phyloP scores from a whole-genome alignment of 2,797 vertebrate species.

The Clarias pachynema region DNA sequence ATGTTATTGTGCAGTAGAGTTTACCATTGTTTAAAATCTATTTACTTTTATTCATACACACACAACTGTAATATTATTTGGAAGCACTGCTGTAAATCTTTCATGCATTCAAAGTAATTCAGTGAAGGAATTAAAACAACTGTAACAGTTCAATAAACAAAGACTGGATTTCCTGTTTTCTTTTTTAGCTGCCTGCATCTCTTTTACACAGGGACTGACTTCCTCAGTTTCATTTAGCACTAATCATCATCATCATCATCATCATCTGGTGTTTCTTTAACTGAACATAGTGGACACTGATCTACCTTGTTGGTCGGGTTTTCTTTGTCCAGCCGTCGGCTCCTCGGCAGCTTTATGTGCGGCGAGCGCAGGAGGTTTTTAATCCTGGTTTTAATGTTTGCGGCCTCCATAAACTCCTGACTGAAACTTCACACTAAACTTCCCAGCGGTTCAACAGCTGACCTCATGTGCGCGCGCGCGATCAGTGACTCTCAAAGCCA shows the following conservation, averaged over 20 bases:
- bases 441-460: not conserved
- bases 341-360: slow-evolving; percentile 60
- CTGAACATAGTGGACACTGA: not conserved
- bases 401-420: slow-evolving; percentile 65
- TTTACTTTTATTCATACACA: not conserved
- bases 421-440: not conserved
- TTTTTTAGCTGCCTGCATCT: not conserved
- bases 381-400: slow-evolving; percentile 70
- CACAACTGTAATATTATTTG: not conserved
- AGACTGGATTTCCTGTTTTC: not conserved
- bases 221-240: not conserved
- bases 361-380: slow-evolving; percentile 72
- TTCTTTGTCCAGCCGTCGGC: slow-evolving; percentile 40
- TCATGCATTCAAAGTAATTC: not conserved
- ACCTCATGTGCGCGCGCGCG: not conserved
- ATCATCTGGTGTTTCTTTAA: too few relatives aligned
- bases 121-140: not conserved
- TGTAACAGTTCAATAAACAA: too few relatives aligned
- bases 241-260: not conserved
- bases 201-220: not conserved
- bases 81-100: not conserved
- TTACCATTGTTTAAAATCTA: not conserved
- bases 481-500: not conserved
- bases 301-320: slow-evolving; percentile 63
- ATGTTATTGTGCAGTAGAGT: not conserved